Evolutionary conservation across 1,140 invertebrate species (phyloP).

Genomic region (Drosophila orena): DNA sequence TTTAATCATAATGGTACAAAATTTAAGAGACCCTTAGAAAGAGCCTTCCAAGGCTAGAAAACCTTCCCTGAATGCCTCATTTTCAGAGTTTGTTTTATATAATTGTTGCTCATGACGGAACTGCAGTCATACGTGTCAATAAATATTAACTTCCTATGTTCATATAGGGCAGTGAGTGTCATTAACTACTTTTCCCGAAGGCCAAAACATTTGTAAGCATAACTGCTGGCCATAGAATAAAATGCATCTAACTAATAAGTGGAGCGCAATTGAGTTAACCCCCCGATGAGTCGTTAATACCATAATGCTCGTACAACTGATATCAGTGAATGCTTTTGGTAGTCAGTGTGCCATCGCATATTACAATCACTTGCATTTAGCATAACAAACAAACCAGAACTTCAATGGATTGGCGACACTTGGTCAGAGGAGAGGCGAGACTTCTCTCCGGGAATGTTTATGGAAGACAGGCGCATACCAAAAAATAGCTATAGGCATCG

Average conservation of each 20-base stretch:
- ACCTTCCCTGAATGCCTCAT: slow-evolving; percentile 10
- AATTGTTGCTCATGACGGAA: not conserved
- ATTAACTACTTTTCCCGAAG: not conserved
- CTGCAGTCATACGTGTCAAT: not conserved
- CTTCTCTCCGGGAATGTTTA: slow-evolving; percentile 37
- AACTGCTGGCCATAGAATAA: not conserved
- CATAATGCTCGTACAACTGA: not conserved
- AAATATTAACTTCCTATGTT: not conserved
- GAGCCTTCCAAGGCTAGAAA: not conserved
- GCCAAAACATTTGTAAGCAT: slow-evolving; percentile 6
- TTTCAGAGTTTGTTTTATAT: slow-evolving; percentile 1
- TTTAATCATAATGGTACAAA: not conserved
- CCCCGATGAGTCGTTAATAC: not conserved
- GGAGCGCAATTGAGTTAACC: not conserved
- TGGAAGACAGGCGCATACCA: slow-evolving; percentile 39
- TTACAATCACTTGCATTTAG: slow-evolving; percentile 50
- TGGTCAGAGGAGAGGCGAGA: slow-evolving; percentile 9
- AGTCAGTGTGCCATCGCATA: slow-evolving; percentile 33
- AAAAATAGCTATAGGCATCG: slow-evolving; percentile 18
- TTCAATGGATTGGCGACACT: slow-evolving; percentile 42
- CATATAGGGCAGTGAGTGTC: not conserved
- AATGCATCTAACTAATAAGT: slow-evolving; percentile 1
- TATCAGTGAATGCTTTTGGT: slow-evolving; percentile 2
- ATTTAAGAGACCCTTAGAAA: not conserved
- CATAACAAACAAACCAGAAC: slow-evolving; percentile 71